Evolutionary conservation across 2,888 invertebrate species (phyloP).

Genomic region (Coronaproctus castanopsis): DNA sequence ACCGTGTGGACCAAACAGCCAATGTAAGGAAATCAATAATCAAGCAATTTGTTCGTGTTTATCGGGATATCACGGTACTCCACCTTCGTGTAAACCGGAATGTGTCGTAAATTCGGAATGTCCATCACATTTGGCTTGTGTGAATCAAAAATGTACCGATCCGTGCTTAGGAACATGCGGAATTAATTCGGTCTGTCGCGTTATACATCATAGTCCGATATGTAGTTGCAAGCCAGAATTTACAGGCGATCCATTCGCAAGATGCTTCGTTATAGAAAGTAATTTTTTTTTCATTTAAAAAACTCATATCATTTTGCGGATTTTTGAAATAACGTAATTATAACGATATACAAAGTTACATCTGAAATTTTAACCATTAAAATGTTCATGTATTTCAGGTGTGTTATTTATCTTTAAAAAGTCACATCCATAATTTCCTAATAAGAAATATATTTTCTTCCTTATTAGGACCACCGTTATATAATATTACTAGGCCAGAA

Average conservation of each 20-base stretch:
- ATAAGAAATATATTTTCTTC: too few species aligned
- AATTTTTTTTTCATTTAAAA: neutral
- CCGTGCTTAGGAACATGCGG: conserved; percentile 66
- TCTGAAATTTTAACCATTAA: too few species aligned
- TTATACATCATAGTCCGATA: conserved; percentile 45
- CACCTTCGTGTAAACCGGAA: conserved; percentile 52
- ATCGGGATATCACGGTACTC: conserved; percentile 52
- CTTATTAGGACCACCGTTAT: conserved; percentile 21
- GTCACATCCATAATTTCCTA: too few species aligned
- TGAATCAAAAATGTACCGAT: conserved; percentile 49
- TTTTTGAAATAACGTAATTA: too few species aligned
- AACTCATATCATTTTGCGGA: neutral
- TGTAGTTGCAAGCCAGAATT: conserved; percentile 43
- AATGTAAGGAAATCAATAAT: conserved; percentile 45
- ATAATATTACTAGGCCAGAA: conserved; percentile 27
- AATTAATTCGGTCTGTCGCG: conserved; percentile 47
- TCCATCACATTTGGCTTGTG: conserved; percentile 43
- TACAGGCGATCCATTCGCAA: conserved; percentile 49
- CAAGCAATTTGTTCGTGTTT: conserved; percentile 63
- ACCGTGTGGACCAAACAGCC: conserved; percentile 55
- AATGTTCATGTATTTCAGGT: too few species aligned
- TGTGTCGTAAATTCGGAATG: conserved; percentile 59
- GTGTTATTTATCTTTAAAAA: too few species aligned
- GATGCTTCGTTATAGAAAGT: conserved; percentile 32
- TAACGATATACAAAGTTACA: too few species aligned